Evolutionary conservation across 2,113 vertebrate species (phyloP), one percentile per base, ranked within the genome.

Genomic region (Craseonycteris thonglongyai): DNA sequence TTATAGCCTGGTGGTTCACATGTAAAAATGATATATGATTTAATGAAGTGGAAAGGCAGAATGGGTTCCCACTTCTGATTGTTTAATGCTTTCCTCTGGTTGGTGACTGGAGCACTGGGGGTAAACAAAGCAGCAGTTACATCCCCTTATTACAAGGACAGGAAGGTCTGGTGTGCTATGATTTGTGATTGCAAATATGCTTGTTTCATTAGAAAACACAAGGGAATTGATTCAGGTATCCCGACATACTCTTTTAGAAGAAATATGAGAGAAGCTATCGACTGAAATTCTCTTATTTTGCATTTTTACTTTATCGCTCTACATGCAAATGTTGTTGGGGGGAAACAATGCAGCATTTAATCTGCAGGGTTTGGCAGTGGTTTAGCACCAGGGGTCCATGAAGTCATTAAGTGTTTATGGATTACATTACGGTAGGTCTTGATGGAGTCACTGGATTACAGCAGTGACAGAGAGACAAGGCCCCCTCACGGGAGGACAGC

Each of bases 21-120:
- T 95, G 97, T 98, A 98, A 98, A 98, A 98, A 97, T 98, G 97
- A 98, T 99, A 88, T 97, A 98, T 98, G 97, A 95, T 91, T 97
- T 98, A 98, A 98, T 97, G 97, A 97, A 95, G 79, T 92, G 71
- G 93, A 97, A 97, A 95, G 80, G 91, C 89, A 92, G 94, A 94
- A 90, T 92, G 81, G 87, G 76, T 95, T 97, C 92, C 93, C 90
- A 96, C 83, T 92, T 97, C 91, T 38, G 11, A 66, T 94, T 97
- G 93, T 97, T 95, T 76, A 83, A 91, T 96, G 83, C 40, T 91
- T 85, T 98, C 71, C 45, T 83, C 74, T 94, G 80, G 71, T 65
- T 92, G 82, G 49, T 87, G 81, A 91, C 42, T 68, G 71, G 74
- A 92, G 26, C 51, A 13, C 78, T 90, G 56, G 86, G 93, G 81